Evolutionary conservation across 2,113 vertebrate species (phyloP).

Genomic region (Leptobrachium ailaonicum): DNA sequence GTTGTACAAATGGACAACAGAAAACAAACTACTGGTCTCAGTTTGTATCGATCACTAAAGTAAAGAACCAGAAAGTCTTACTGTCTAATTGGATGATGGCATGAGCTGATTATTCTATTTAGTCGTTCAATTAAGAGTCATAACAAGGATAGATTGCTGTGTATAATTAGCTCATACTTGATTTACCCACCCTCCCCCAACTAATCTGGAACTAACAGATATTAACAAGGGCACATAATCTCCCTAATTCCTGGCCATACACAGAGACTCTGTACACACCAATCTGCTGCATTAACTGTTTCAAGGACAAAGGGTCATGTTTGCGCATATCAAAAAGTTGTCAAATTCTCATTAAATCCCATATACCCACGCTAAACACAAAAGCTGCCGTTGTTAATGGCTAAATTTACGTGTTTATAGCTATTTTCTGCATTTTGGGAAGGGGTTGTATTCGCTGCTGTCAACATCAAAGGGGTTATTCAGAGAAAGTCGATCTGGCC

Average conservation of each 20-base stretch:
- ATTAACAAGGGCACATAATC: slow-evolving; percentile 22
- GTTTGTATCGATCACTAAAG: background rate
- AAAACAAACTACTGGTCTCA: background rate
- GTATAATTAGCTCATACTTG: slow-evolving; percentile 30
- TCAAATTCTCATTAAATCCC: too few species aligned
- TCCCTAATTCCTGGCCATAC: slow-evolving; percentile 1
- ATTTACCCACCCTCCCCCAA: background rate
- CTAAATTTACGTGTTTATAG: too few species aligned
- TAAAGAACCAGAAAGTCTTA: background rate
- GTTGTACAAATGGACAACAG: background rate
- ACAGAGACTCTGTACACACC: background rate
- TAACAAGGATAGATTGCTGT: slow-evolving; percentile 32
- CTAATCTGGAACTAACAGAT: slow-evolving; percentile 22
- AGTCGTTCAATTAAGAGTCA: slow-evolving; percentile 24
- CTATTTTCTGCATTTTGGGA: too few species aligned
- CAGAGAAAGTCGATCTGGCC: too few species aligned
- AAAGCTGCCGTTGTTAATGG: too few species aligned
- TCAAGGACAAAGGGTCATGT: background rate
- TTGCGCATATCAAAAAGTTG: too few species aligned
- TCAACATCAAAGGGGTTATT: too few species aligned
- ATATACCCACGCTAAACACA: too few species aligned
- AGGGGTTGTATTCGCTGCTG: too few species aligned
- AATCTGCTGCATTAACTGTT: background rate
- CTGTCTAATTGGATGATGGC: background rate
- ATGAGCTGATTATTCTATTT: slow-evolving; percentile 22